Evolutionary conservation across 2,113 vertebrate genomes (phyloP), one percentile per base, ranked within the genome.

Genomic region (Leuciscus idus): DNA sequence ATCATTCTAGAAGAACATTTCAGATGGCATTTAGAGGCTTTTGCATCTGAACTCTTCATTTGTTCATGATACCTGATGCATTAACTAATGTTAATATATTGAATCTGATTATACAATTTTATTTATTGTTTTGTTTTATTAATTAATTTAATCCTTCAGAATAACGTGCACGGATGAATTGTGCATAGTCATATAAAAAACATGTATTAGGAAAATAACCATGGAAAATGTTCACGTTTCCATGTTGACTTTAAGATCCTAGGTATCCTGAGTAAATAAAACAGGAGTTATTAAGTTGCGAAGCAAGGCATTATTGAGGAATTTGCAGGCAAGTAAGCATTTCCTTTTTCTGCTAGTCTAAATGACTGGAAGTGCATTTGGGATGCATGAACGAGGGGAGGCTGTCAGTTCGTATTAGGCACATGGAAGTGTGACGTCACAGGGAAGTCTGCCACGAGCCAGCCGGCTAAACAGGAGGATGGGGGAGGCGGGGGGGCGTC

Each of bases 381-480:
- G 87, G 75, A 87, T 87, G 70, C 83, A 85, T 72, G 43, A 52
- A 57, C 78, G 64, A 75, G 57, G 57, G 43, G 59, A 84, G 75
- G 48, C 81, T 87, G 89, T 84, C 89, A 86, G 17, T 84, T 73
- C 39, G 30, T 21, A 86, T 90, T 90, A 88, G 59, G 43, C 46
- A 23, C 33, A 52, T 30, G 30, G 64, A 43, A 66, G 33, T 19
- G 74, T 73, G 80, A 75, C 79, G 55, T 83, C 61, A 80, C 55
- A 46, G 50, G n/a, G 59, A 76, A 83, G 85, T 61, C 77, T 86
- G 61, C 21, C 70, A 84, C 8, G 57, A 70, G 73, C 13, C 74
- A 84, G 76, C 50, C 39, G 62, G 64, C 46, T 74, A 64, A 81
- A 81, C 57, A 77, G 48, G 74, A 33, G 74, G 74, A 76, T 17